Evolutionary conservation across 2,888 invertebrate species (phyloP).

Genomic region (Cantharis rustica): DNA sequence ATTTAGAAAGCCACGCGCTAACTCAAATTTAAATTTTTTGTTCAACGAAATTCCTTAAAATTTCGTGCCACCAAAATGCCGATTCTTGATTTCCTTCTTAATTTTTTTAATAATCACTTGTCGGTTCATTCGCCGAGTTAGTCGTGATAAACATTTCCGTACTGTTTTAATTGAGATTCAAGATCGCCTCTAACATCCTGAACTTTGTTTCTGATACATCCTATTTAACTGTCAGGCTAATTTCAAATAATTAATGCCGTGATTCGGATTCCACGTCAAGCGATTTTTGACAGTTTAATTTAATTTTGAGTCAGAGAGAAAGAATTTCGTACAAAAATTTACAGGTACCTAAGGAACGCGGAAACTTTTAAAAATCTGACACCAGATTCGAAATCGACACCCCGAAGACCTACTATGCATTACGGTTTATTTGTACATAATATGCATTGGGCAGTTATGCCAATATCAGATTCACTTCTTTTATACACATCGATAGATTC

Average conservation of each 20-base stretch:
- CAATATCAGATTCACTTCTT: too few species aligned
- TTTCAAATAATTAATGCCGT: not conserved
- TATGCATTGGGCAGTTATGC: too few species aligned
- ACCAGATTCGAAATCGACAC: too few species aligned
- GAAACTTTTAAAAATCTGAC: too few species aligned
- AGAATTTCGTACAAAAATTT: too few species aligned
- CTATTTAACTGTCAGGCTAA: not conserved
- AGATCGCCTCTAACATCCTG: not conserved
- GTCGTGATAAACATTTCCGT: not conserved
- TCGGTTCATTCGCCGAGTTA: not conserved
- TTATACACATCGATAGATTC: too few species aligned
- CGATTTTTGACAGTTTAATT: too few species aligned
- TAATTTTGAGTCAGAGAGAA: too few species aligned
- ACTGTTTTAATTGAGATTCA: not conserved
- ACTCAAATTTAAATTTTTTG: not conserved
- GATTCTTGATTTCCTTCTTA: not conserved
- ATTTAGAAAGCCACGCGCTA: not conserved
- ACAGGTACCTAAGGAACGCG: too few species aligned
- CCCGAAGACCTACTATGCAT: too few species aligned
- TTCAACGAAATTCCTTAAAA: not conserved
- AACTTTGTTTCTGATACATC: not conserved
- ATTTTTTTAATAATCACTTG: not conserved
- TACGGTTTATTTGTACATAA: too few species aligned
- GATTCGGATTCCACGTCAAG: not conserved
- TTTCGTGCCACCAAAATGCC: not conserved